Evolutionary conservation across 2,888 invertebrate species (phyloP).

Genomic region (Eupithecia vulgata): DNA sequence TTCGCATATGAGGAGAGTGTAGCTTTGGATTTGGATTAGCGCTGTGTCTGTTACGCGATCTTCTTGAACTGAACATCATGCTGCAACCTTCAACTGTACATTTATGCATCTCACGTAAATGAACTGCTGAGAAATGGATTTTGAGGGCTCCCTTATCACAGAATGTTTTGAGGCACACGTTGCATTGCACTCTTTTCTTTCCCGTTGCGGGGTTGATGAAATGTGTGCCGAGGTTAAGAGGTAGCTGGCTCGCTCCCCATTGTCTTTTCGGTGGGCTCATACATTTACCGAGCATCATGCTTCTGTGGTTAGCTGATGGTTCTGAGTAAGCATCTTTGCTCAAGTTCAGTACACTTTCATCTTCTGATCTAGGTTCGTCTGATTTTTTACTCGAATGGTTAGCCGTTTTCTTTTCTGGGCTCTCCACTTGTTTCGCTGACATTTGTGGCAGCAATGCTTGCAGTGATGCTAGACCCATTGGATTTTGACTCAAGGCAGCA

Average conservation of each 20-base stretch:
- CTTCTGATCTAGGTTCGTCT: conserved; percentile 67
- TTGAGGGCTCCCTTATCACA: conserved; percentile 99
- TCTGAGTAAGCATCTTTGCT: conserved; percentile 77
- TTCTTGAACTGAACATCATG: conserved; percentile 99
- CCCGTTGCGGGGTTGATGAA: conserved; percentile 96
- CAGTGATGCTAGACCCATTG: conserved; percentile 85
- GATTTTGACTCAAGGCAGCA: conserved; percentile 84
- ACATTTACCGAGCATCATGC: conserved; percentile 85
- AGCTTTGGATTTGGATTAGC: conserved; percentile 99
- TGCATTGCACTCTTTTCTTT: conserved; percentile 98
- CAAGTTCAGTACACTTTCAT: conserved; percentile 76
- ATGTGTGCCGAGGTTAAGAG: conserved; percentile 93
- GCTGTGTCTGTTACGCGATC: conserved; percentile 97
- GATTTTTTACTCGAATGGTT: conserved; percentile 57
- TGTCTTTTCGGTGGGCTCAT: conserved; percentile 91
- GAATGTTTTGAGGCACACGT: conserved; percentile 99
- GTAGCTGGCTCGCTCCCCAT: conserved; percentile 90
- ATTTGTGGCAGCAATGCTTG: conserved; percentile 86
- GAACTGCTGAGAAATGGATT: conserved; percentile 99
- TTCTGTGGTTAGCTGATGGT: conserved; percentile 73
- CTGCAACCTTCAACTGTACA: conserved; percentile 99
- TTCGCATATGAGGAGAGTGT: conserved; percentile 96
- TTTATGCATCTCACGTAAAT: conserved; percentile 99
- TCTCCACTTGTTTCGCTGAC: conserved; percentile 78
- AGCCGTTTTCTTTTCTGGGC: conserved; percentile 71